These are phyloP conservation scores for Polyommatus iphigenia DNA, from an alignment of 2,888 invertebrate genomes.

Conservation along the genomic window DNA sequence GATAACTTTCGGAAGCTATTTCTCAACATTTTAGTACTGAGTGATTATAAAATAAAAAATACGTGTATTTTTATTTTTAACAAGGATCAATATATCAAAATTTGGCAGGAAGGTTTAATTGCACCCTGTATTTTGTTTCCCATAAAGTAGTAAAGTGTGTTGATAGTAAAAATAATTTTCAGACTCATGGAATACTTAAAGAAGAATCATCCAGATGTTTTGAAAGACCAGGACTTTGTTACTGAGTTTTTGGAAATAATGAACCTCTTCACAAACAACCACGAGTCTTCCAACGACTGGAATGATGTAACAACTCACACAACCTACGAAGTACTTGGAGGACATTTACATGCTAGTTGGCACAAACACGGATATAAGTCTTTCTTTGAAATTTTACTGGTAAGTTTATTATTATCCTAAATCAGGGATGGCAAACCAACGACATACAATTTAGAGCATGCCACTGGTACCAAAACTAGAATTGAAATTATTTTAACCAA, in stretches of 20 bases:
- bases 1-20: no score
- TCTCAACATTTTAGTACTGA: no score
- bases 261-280: slow-evolving; percentile 46
- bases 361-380: slow-evolving; percentile 51
- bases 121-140: no score
- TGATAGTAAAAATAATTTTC: slow-evolving; percentile 29
- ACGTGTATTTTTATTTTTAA: no score
- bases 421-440: no score
- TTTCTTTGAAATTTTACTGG: slow-evolving; percentile 50
- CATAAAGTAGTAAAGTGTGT: not conserved
- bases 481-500: no score
- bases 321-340: slow-evolving; percentile 42
- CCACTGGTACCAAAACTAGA: no score
- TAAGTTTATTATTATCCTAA: slow-evolving; percentile 39
- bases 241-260: slow-evolving; percentile 45
- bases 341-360: slow-evolving; percentile 50
- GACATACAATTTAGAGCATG: no score
- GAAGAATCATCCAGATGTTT: slow-evolving; percentile 44
- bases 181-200: slow-evolving; percentile 47
- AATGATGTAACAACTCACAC: slow-evolving; percentile 46
- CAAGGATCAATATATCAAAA: no score
- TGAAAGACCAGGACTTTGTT: slow-evolving; percentile 46
- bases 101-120: no score
- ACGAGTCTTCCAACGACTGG: slow-evolving; percentile 50
- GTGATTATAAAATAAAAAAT: no score